A percentile compares a stretch with the other conserved stretches of the same genome.
Conservation (phyloP, 2,113 vertebrate species). For the Apodemus sylvaticus region DNA sequence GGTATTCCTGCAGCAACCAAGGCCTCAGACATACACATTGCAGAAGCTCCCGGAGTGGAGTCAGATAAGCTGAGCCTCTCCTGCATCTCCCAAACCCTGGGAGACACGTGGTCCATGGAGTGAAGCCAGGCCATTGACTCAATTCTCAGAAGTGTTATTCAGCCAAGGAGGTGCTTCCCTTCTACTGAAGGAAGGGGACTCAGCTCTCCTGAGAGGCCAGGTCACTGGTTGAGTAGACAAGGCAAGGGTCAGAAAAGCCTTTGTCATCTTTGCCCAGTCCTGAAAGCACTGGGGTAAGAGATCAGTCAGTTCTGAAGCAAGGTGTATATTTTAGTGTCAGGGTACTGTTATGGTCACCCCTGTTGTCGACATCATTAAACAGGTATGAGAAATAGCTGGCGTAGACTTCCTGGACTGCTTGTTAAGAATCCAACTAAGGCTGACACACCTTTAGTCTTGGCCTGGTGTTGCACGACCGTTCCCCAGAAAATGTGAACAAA, state of each 20-base stretch:
- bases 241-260: neutral
- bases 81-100: neutral
- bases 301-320: neutral
- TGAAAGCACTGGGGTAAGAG: neutral
- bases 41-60: neutral
- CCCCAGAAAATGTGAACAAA: neutral
- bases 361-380: neutral
- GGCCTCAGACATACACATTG: neutral
- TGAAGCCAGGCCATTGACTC: neutral
- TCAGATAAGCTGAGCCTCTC: neutral
- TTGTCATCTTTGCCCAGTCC: neutral
- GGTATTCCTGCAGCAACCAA: neutral
- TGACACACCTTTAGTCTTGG: neutral
- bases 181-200: neutral
- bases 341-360: neutral
- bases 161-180: neutral
- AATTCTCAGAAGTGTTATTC: neutral
- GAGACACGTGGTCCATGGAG: neutral
- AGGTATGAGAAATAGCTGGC: neutral
- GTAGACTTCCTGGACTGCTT: neutral
- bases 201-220: neutral
- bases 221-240: neutral
- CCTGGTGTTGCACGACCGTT: neutral
- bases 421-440: neutral
- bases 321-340: neutral